Evolutionary conservation across 2,888 invertebrate species (phyloP).

Genomic region (Esperia sulphurella): DNA sequence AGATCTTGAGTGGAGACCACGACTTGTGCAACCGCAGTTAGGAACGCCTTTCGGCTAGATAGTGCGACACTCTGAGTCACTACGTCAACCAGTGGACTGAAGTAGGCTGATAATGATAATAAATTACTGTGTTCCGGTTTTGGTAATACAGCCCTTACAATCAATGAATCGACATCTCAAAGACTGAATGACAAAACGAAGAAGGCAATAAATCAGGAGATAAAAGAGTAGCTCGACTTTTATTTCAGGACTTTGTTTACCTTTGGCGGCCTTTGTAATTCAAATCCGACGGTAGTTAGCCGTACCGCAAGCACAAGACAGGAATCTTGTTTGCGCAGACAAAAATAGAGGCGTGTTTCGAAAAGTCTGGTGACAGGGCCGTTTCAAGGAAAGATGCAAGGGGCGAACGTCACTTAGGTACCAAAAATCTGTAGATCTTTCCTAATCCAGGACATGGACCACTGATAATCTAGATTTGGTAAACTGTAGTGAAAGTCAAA

Average conservation of each 20-base stretch:
- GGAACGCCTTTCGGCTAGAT: too few species aligned
- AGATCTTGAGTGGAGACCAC: too few species aligned
- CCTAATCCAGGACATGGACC: too few species aligned
- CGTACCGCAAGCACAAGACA: slow-evolving; percentile 10
- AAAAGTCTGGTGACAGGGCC: neutral
- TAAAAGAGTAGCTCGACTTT: slow-evolving; percentile 1
- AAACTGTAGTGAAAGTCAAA: too few species aligned
- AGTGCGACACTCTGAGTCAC: too few species aligned
- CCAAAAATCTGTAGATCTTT: too few species aligned
- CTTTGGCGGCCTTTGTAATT: slow-evolving; percentile 14
- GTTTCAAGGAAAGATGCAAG: neutral
- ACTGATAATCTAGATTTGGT: too few species aligned
- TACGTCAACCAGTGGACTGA: too few species aligned
- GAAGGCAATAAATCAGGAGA: slow-evolving; percentile 3
- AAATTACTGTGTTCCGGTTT: too few species aligned
- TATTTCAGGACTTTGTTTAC: slow-evolving; percentile 1
- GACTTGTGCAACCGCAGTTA: too few species aligned
- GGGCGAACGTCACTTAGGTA: too few species aligned
- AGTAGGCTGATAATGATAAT: too few species aligned
- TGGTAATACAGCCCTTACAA: neutral
- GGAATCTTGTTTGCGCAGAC: slow-evolving; percentile 12
- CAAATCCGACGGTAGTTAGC: slow-evolving; percentile 21
- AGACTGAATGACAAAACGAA: neutral
- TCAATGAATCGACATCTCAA: neutral
- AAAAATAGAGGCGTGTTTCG: slow-evolving; percentile 11